Evolutionary conservation across 2,888 invertebrate species (phyloP), one percentile per base, ranked within the genome.

Genomic region (Diarsia brunnea): DNA sequence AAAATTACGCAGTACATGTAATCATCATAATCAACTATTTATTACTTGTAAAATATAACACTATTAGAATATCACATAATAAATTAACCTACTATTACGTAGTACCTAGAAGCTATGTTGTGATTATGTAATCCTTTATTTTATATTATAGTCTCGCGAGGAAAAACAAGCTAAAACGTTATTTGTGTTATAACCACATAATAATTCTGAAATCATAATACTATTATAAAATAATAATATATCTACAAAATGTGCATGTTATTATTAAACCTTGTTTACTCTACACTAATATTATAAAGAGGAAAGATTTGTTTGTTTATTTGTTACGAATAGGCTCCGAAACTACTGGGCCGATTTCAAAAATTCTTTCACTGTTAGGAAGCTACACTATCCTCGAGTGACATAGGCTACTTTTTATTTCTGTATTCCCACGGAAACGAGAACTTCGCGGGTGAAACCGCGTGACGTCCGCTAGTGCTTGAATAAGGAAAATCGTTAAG

Each of bases 401-500:
- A n/a, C n/a, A n/a, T n/a, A n/a, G n/a, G n/a, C n/a, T n/a, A n/a
- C n/a, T n/a, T n/a, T n/a, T n/a, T n/a, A n/a, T n/a, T n/a, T n/a
- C n/a, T n/a, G n/a, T n/a, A n/a, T n/a, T n/a, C n/a, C n/a, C n/a
- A n/a, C n/a, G n/a, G n/a, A n/a, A n/a, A n/a, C n/a, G n/a, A n/a
- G n/a, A n/a, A n/a, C n/a, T n/a, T n/a, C n/a, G n/a, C n/a, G n/a
- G n/a, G n/a, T n/a, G n/a, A n/a, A n/a, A n/a, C n/a, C n/a, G n/a
- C n/a, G n/a, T n/a, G n/a, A n/a, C n/a, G n/a, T n/a, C n/a, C n/a
- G n/a, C n/a, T n/a, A 69, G 14, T 61, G 65, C 24, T 45, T 51
- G 16, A 61, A 67, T 73, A 24, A 73, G 81, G 79, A 66, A 81
- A 81, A 83, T 51, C 24, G 38, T 38, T 38, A 38, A 38, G 38